phyloP scores from a whole-genome alignment of 2,113 vertebrate genomes.

The Chauna torquata region DNA sequence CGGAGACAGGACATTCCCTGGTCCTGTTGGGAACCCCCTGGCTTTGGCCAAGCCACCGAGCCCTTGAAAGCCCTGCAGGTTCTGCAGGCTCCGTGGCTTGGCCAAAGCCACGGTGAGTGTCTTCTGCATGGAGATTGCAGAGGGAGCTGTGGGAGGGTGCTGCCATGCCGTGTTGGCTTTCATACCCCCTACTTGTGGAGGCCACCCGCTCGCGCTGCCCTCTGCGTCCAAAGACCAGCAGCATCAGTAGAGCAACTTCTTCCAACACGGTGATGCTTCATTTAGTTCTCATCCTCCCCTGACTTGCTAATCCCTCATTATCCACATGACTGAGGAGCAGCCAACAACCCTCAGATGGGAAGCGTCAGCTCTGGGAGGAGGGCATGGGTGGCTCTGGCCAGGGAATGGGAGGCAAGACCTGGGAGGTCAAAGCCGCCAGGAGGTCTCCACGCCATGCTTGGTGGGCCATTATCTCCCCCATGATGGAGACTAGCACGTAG shows the following conservation, averaged over 20 bases:
- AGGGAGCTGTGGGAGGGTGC: not conserved
- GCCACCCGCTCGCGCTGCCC: not conserved
- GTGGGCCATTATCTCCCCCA: rapidly evolving
- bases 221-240: not conserved
- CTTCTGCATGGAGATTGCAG: rapidly evolving
- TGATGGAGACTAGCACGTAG: not conserved
- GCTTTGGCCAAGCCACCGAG: not conserved
- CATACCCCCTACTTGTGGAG: not conserved
- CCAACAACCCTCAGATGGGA: not conserved
- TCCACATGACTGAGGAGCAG: constrained; percentile 27
- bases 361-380: not conserved
- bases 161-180: not conserved
- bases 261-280: not conserved
- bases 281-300: constrained; percentile 17
- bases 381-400: not conserved
- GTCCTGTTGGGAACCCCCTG: rapidly evolving
- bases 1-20: rapidly evolving
- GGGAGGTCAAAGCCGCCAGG: not conserved
- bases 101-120: not conserved
- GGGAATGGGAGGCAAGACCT: not conserved
- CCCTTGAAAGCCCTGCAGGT: rapidly evolving
- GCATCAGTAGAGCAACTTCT: not conserved
- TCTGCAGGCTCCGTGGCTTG: not conserved
- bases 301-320: constrained; percentile 27
- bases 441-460: not conserved